Base-by-base conservation (phyloP, 2,888 invertebrate species). In the Eupithecia tripunctaria region DNA sequence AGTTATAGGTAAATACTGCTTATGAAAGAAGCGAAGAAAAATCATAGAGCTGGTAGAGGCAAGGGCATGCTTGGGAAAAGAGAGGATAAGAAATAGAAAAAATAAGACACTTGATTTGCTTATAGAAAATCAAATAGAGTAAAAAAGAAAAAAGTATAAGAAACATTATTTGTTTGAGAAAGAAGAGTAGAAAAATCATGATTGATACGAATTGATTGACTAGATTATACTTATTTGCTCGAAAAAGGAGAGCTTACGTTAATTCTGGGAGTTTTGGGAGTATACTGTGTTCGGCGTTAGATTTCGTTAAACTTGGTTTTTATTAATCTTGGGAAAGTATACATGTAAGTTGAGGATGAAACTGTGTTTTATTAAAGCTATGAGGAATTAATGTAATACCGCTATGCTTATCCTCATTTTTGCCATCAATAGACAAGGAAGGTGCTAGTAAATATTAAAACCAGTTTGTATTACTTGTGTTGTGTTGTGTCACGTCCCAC, bases 21-120 rank as follows among this genome's bases (percentile, higher is more conserved):
- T 41, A 5, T 4, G 41, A 12, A 38, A 15, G 41, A 38, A 14
- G 14, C 12, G 14, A 12, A 12, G 12, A 38, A 38, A 38, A 12
- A 38, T 12, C 14, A 12, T 38, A 38, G 36, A 5, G 12, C 38
- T 14, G 12, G 0, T 38, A 12, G 14, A 38, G 1, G 38, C 12
- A 2, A 14, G 14, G 38, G 15, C 38, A 43, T 43, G 43, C 43
- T 43, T 18, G 43, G 43, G 18, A 18, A 43, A 4, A 18, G 5
- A 18, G 6, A 43, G 43, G 43, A 43, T 43, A 18, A 18, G 18
- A 43, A 43, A 18, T 43, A 18, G 18, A 1, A 43, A 43, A 1
- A n/a, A n/a, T 47, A 95, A 94, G 95, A 87, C 41, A 66, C 59
- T 12, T 3, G 8, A 5, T 59, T 59, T 27, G 47, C 7, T 47